Evolutionary conservation across 2,888 invertebrate genomes (phyloP).

Genomic region (Prionchulus punctatus): DNA sequence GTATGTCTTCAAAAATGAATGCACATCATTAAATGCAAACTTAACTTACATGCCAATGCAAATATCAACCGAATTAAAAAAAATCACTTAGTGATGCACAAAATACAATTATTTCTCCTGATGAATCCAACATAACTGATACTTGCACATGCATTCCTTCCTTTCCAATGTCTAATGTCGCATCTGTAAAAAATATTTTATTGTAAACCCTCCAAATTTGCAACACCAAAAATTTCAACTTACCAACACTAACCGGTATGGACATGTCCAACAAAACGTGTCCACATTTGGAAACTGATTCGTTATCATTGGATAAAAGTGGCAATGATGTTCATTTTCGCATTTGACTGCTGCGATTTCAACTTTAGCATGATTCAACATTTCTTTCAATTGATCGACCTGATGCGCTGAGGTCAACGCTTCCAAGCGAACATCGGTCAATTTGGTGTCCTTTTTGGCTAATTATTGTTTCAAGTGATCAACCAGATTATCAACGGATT

Average conservation of each 20-base stretch:
- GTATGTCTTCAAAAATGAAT: too few relatives aligned
- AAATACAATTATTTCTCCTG: not conserved
- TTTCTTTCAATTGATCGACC: conserved; percentile 83
- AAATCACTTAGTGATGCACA: too few relatives aligned
- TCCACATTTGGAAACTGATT: conserved; percentile 13
- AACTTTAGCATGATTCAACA: conserved; percentile 87
- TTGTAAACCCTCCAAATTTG: too few relatives aligned
- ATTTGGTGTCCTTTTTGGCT: conserved; percentile 80
- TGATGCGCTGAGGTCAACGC: conserved; percentile 93
- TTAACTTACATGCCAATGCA: too few relatives aligned
- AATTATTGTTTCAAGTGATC: conserved; percentile 79
- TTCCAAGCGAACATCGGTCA: conserved; percentile 88
- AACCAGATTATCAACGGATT: conserved; percentile 37
- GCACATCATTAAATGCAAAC: too few relatives aligned
- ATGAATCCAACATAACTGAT: not conserved
- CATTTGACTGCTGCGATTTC: conserved; percentile 92
- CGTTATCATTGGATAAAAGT: conserved; percentile 16
- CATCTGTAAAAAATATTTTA: too few relatives aligned
- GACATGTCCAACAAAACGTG: conserved; percentile 1
- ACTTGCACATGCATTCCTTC: not conserved
- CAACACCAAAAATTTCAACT: not conserved
- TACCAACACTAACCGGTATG: conserved; percentile 2
- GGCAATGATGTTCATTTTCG: conserved; percentile 56
- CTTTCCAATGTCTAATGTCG: too few relatives aligned
- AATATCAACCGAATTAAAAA: too few relatives aligned